Evolutionary conservation across 2,113 vertebrate genomes (phyloP).

Genomic region (Coturnix japonica): DNA sequence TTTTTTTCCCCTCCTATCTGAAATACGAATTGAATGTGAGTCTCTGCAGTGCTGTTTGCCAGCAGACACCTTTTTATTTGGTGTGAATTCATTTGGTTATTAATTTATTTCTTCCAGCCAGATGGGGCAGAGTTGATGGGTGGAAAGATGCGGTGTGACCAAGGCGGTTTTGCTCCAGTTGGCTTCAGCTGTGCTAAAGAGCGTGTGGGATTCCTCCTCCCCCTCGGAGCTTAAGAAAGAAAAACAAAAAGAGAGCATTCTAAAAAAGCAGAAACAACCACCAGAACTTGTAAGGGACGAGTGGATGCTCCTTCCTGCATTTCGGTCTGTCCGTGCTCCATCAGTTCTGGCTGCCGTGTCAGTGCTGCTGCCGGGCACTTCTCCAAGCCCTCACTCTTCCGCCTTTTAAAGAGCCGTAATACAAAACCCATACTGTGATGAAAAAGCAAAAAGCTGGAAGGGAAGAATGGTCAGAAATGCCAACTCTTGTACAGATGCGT

Average conservation of each 20-base stretch:
- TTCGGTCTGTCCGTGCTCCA: neutral
- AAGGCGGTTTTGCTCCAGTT: neutral
- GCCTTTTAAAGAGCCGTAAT: neutral
- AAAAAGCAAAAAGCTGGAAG: neutral
- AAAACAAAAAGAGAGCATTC: neutral
- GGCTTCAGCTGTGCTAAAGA: neutral
- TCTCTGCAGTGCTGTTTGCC: neutral
- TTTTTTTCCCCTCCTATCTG: neutral
- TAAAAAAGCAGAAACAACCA: neutral
- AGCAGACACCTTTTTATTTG: neutral
- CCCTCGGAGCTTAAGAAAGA: neutral
- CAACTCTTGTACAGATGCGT: neutral
- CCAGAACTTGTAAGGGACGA: neutral
- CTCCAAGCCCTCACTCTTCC: neutral
- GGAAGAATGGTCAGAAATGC: neutral
- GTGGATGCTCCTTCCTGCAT: neutral
- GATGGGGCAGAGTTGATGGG: neutral
- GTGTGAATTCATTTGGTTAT: neutral
- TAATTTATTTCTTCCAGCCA: neutral
- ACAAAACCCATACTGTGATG: neutral
- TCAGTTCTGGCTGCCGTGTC: neutral
- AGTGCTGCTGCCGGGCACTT: neutral
- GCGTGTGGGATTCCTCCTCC: neutral
- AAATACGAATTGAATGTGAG: neutral
- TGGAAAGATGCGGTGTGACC: neutral